phyloP scores from a whole-genome alignment of 2,797 vertebrate genomes.

The Sarcoramphus papa region DNA sequence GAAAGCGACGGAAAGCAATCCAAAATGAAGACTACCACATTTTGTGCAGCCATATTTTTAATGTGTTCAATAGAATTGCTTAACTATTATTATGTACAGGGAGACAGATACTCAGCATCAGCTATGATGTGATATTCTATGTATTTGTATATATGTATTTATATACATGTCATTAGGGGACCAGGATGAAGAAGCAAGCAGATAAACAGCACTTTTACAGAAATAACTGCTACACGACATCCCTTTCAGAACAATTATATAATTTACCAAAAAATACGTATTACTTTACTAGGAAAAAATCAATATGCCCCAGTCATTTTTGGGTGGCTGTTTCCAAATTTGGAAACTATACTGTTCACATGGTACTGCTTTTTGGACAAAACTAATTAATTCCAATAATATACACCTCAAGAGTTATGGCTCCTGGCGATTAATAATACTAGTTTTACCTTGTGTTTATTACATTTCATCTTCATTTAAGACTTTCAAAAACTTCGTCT shows the following conservation, averaged over 20 bases:
- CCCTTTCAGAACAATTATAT: neutral
- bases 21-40: neutral
- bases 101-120: neutral
- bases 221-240: neutral
- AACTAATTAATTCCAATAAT: neutral
- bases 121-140: neutral
- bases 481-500: neutral
- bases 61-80: neutral
- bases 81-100: neutral
- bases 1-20: neutral
- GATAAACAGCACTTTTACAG: neutral
- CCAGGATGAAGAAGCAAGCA: neutral
- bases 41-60: neutral
- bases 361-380: neutral
- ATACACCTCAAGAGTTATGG: neutral
- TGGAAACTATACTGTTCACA: neutral
- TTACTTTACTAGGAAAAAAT: neutral
- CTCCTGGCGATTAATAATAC: neutral
- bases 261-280: rapidly evolving
- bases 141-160: neutral
- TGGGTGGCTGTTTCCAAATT: neutral
- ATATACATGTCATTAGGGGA: neutral
- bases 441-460: neutral
- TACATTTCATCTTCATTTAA: neutral
- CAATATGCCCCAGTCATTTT: neutral